A percentile compares a stretch with the other conserved stretches of the same genome.
phyloP scores from a whole-genome alignment of 2,113 vertebrate genomes.

The Phocoena sinus region DNA sequence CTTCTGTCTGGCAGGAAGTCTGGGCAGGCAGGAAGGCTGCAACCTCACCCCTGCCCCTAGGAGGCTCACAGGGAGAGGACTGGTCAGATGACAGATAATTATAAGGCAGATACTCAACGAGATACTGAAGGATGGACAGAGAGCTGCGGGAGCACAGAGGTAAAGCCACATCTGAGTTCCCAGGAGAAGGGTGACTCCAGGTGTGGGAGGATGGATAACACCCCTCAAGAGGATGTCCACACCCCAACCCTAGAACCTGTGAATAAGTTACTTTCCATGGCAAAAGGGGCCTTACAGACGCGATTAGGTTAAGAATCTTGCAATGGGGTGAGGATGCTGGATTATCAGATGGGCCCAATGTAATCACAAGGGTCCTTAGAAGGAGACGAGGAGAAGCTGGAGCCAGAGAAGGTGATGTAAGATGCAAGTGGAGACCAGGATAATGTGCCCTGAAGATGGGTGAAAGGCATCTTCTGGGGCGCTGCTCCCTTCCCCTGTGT shows the following conservation, averaged over 20 bases:
- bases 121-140: not conserved
- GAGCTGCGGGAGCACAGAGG: not conserved
- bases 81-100: not conserved
- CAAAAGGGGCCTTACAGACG: not conserved
- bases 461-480: not conserved
- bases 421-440: not conserved
- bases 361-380: not conserved
- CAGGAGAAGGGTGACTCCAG: not conserved
- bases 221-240: not conserved
- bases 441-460: not conserved
- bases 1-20: not conserved
- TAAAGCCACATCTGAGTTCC: not conserved
- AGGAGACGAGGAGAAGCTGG: not conserved
- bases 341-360: not conserved
- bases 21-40: not conserved
- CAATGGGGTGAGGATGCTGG: not conserved
- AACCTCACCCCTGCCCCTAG: not conserved
- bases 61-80: not conserved
- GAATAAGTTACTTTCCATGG: not conserved
- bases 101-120: not conserved
- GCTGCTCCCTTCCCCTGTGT: not conserved
- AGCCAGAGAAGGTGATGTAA: not conserved
- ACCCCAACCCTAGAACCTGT: not conserved
- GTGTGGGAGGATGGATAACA: not conserved
- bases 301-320: too few species aligned